These are phyloP conservation scores for Pogoniulus pusillus DNA, from an alignment of 2,797 vertebrate genomes.

Conservation along the genomic window DNA sequence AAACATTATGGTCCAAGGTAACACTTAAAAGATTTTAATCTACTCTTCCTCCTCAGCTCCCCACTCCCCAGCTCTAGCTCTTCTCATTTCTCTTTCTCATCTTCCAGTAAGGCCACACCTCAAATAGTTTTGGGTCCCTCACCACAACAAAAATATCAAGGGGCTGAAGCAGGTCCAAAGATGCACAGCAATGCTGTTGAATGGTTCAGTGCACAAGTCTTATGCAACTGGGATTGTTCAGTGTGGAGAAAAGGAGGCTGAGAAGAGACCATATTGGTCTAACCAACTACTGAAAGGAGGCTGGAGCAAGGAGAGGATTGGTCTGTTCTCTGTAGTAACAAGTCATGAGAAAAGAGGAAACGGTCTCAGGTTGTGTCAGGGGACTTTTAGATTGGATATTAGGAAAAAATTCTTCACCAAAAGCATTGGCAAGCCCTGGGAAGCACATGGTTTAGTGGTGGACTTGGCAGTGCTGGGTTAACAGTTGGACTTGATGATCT, in stretches of 20 bases:
- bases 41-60: neutral
- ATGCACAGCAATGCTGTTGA: neutral
- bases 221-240: neutral
- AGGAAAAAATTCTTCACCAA: neutral
- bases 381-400: neutral
- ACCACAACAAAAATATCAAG: neutral
- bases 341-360: neutral
- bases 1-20: neutral
- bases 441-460: too few species aligned
- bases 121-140: neutral
- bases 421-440: neutral
- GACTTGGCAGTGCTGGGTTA: neutral
- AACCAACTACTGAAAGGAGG: neutral
- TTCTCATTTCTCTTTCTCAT: neutral
- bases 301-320: neutral
- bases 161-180: neutral
- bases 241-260: neutral
- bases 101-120: neutral
- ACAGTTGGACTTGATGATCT: neutral
- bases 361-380: neutral
- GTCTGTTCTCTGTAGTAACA: neutral
- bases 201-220: neutral
- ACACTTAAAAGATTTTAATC: neutral
- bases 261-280: neutral
- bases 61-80: neutral